These are phyloP conservation scores for Arbacia lixula DNA, from an alignment of 53 echinoderm and acorn worm species.

Conservation along the genomic window DNA sequence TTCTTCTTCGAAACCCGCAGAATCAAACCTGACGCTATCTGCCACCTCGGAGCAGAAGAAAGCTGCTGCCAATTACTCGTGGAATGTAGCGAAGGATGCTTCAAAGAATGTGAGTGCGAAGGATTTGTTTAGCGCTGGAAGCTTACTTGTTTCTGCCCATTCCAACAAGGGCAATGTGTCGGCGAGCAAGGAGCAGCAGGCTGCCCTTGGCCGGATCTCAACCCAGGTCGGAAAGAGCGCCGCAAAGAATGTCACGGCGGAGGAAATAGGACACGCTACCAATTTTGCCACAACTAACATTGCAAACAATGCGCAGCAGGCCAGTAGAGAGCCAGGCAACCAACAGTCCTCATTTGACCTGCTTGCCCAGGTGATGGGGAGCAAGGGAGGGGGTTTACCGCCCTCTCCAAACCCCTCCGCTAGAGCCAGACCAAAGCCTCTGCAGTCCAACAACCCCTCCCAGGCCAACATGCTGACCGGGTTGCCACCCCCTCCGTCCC, in stretches of 20 bases:
- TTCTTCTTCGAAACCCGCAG: slow-evolving; percentile 29
- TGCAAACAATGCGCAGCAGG: slow-evolving; percentile 4
- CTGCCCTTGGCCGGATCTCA: slow-evolving; percentile 10
- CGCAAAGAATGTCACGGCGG: slow-evolving; percentile 70
- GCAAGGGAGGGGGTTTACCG: neutral
- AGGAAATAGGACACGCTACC: slow-evolving; percentile 54
- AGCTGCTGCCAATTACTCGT: slow-evolving; percentile 42
- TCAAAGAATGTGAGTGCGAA: slow-evolving; percentile 51
- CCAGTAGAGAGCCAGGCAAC: neutral
- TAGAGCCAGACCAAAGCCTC: slow-evolving; percentile 73
- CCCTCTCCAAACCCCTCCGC: slow-evolving; percentile 67
- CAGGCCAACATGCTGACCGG: neutral
- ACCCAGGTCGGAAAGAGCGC: slow-evolving; percentile 63
- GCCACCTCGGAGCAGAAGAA: slow-evolving; percentile 41
- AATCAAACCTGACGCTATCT: neutral
- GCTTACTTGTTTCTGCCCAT: slow-evolving; percentile 26
- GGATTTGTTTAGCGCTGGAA: slow-evolving; percentile 27
- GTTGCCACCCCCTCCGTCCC: slow-evolving; percentile 35
- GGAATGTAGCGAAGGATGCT: slow-evolving; percentile 50
- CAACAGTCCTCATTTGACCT: slow-evolving; percentile 35
- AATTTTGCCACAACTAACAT: slow-evolving; percentile 28
- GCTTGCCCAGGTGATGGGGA: slow-evolving; percentile 38
- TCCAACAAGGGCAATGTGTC: slow-evolving; percentile 15
- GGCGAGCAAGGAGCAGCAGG: slow-evolving; percentile 41
- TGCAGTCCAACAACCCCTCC: neutral